Conservation (phyloP, 2,888 invertebrate species). For the Abrostola tripartita region DNA sequence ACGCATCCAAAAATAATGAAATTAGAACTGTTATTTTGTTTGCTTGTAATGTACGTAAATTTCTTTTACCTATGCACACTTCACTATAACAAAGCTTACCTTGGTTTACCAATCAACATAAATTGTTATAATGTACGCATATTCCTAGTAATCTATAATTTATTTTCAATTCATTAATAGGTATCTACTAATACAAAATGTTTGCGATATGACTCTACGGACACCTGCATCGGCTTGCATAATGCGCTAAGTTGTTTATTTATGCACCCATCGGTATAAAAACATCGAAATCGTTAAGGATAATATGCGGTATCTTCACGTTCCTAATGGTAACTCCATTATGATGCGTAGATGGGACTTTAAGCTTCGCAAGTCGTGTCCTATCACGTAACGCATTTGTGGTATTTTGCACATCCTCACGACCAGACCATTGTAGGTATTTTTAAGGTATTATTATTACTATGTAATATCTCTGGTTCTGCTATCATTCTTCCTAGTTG, state of each 20-base stretch:
- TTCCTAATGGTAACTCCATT: too few species aligned
- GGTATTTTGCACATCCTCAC: too few species aligned
- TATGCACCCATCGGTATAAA: slow-evolving; percentile 25
- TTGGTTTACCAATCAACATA: neutral
- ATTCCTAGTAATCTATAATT: slow-evolving; percentile 4
- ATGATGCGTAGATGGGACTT: too few species aligned
- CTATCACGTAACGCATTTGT: too few species aligned
- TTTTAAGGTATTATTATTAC: too few species aligned
- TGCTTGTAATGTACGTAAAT: neutral
- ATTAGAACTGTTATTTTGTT: neutral
- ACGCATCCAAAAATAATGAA: neutral
- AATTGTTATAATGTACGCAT: slow-evolving; percentile 10
- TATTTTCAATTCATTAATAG: slow-evolving; percentile 6
- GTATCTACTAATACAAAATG: neutral
- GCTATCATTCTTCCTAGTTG: too few species aligned
- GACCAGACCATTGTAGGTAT: too few species aligned
- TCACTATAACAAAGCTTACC: neutral
- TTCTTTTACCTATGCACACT: neutral
- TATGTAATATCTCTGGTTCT: too few species aligned
- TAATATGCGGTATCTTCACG: neutral
- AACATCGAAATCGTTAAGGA: slow-evolving; percentile 7
- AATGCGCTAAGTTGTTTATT: slow-evolving; percentile 9
- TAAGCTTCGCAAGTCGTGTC: too few species aligned
- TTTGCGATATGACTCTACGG: slow-evolving; percentile 2
- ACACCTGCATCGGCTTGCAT: slow-evolving; percentile 24